Evolutionary conservation across 2,797 vertebrate species (phyloP), one percentile per base, ranked within the genome.

Genomic region (Sebastolobus altivelis): DNA sequence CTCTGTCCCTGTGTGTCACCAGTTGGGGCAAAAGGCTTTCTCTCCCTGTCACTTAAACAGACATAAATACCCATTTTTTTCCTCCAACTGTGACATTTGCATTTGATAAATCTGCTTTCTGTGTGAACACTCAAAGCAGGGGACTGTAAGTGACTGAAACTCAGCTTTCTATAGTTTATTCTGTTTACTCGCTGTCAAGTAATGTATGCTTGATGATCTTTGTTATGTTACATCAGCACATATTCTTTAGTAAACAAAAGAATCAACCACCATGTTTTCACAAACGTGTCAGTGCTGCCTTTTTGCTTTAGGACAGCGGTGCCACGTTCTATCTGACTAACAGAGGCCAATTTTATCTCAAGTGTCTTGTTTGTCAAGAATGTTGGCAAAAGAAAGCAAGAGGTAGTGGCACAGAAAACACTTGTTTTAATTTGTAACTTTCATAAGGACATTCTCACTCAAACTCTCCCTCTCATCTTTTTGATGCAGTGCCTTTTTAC

Each of bases 31-130:
- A 83, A 77, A 77, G 52, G 65, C 81, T 88, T 79, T 82, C 74
- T 89, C 40, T 49, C 59, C 71, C 68, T n/a, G 31, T 90, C 82
- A 87, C 83, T 90, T 62, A 18, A 56, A 67, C 61, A 33, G 83
- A 81, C 78, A 89, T 84, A 81, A 89, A 85, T 85, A 77, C 52
- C 77, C 49, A 22, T 66, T 83, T 83, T 49, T 40, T 63, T 63
- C 7, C 59, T 81, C 82, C 87, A 72, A 33, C 87, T 88, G 88
- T 91, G 90, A 78, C 83, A 91, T 88, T 91, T 89, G 76, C 81
- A 89, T 89, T 76, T 80, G 56, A 70, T 83, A 74, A 83, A 82
- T 88, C 43, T 80, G 59, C 65, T 65, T 60, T 79, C 74, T 79
- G 61, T 72, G 59, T 37, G 66, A 84, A 75, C 69, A 40, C 35